A percentile compares a stretch with the other conserved stretches of the same genome.
Evolutionary conservation across 2,113 vertebrate genomes (phyloP).

Genomic region (Balaenoptera acutorostrata): DNA sequence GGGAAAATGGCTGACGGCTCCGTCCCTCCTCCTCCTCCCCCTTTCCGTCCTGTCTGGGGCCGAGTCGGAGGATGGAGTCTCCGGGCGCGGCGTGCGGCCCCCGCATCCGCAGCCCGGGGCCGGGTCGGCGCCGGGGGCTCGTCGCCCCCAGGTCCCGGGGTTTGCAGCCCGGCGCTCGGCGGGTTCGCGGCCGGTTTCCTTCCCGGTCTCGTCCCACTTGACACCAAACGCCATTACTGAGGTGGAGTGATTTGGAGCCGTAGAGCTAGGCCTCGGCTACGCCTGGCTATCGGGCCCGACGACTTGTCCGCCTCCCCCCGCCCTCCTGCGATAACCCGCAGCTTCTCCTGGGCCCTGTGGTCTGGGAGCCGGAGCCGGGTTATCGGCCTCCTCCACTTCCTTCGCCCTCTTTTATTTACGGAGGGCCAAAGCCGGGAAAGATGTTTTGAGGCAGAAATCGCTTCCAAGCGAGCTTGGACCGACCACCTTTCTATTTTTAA

Average conservation of each 20-base stretch:
- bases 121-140: neutral
- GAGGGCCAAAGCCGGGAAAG: neutral
- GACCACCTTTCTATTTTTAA: slow-evolving; percentile 52
- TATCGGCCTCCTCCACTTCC: slow-evolving; percentile 17
- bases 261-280: slow-evolving; percentile 81
- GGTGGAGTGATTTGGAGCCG: slow-evolving; percentile 84
- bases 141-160: neutral
- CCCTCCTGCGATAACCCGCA: slow-evolving; percentile 42
- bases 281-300: slow-evolving; percentile 80
- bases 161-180: neutral
- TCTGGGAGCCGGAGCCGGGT: neutral
- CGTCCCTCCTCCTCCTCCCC: slow-evolving; percentile 72
- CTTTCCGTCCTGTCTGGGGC: slow-evolving; percentile 77
- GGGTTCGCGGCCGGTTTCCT: slow-evolving; percentile 2
- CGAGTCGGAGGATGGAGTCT: slow-evolving; percentile 69
- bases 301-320: slow-evolving; percentile 42
- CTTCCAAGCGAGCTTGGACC: neutral
- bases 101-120: slow-evolving; percentile 10
- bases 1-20: slow-evolving; percentile 90
- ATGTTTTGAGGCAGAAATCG: slow-evolving; percentile 27
- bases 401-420: neutral
- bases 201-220: slow-evolving; percentile 71
- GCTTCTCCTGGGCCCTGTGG: neutral
- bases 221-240: slow-evolving; percentile 88
- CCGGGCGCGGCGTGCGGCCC: slow-evolving; percentile 34